Percentiles rank a stretch among this genome's conserved stretches.
Evolutionary conservation across 2,888 invertebrate genomes (phyloP).

Genomic region (Patella caerulea): DNA sequence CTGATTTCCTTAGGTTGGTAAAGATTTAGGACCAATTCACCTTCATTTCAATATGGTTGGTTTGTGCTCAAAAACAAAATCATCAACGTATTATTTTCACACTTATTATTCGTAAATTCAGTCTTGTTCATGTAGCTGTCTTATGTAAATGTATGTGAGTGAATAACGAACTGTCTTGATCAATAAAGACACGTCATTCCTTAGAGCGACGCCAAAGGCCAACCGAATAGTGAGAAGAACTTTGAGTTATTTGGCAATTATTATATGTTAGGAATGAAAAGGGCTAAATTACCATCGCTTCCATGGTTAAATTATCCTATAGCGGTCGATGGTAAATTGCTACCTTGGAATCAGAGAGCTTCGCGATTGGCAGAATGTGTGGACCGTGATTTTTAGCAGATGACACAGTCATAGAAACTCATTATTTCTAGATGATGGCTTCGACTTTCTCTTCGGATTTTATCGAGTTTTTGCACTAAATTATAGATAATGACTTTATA

Average conservation of each 20-base stretch:
- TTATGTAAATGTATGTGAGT: too few relatives aligned
- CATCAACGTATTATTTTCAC: too few relatives aligned
- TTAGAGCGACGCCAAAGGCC: slow-evolving; percentile 14
- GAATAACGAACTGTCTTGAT: slow-evolving; percentile 1
- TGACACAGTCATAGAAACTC: slow-evolving; percentile 21
- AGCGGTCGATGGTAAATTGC: slow-evolving; percentile 53
- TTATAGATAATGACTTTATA: slow-evolving; percentile 29
- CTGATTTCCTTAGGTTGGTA: too few relatives aligned
- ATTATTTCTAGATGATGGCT: slow-evolving; percentile 22
- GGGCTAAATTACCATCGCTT: slow-evolving; percentile 40
- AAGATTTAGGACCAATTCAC: too few relatives aligned
- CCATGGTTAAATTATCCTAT: slow-evolving; percentile 43
- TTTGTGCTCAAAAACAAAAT: too few relatives aligned
- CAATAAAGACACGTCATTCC: slow-evolving; percentile 23
- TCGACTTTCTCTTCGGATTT: slow-evolving; percentile 21
- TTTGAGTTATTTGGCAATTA: slow-evolving; percentile 29
- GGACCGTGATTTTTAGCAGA: slow-evolving; percentile 24
- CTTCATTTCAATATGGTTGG: too few relatives aligned
- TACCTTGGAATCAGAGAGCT: slow-evolving; percentile 37
- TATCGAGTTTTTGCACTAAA: slow-evolving; percentile 24
- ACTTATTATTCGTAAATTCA: too few relatives aligned
- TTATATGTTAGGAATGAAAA: slow-evolving; percentile 33
- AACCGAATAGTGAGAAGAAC: slow-evolving; percentile 21
- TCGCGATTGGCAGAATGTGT: slow-evolving; percentile 19
- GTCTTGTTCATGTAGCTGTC: too few relatives aligned